A percentile compares a stretch with the other conserved stretches of the same genome.
phyloP scores from a whole-genome alignment of 2,797 vertebrate genomes.

The Cyclura pinguis region DNA sequence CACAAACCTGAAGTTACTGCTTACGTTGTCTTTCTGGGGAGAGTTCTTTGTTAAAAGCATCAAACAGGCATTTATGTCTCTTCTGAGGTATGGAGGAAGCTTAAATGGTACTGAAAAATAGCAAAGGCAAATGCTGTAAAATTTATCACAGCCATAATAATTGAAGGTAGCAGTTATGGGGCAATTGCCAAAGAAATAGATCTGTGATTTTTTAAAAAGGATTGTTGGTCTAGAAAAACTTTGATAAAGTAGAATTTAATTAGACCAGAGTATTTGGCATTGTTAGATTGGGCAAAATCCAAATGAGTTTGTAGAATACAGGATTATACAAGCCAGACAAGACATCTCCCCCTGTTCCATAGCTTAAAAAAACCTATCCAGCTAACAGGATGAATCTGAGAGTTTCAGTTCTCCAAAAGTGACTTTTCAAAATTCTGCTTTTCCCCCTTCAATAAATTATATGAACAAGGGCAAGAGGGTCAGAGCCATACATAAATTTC shows the following conservation, averaged over 20 bases:
- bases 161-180: too few species aligned
- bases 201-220: background rate
- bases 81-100: background rate
- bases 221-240: background rate
- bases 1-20: background rate
- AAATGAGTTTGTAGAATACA: background rate
- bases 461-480: too few species aligned
- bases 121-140: background rate
- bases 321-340: too few species aligned
- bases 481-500: background rate
- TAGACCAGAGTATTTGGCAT: background rate
- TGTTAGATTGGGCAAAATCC: background rate
- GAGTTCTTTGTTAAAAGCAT: conserved; percentile 8
- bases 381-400: too few species aligned
- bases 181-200: background rate
- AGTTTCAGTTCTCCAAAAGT: too few species aligned
- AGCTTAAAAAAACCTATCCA: too few species aligned
- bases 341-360: too few species aligned
- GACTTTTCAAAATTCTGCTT: too few species aligned
- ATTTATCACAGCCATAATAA: background rate
- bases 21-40: background rate
- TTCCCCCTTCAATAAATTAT: too few species aligned
- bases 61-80: background rate
- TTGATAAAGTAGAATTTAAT: background rate
- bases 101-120: background rate